Conservation (phyloP, 2,113 vertebrate genomes). For the Solenodon paradoxus region DNA sequence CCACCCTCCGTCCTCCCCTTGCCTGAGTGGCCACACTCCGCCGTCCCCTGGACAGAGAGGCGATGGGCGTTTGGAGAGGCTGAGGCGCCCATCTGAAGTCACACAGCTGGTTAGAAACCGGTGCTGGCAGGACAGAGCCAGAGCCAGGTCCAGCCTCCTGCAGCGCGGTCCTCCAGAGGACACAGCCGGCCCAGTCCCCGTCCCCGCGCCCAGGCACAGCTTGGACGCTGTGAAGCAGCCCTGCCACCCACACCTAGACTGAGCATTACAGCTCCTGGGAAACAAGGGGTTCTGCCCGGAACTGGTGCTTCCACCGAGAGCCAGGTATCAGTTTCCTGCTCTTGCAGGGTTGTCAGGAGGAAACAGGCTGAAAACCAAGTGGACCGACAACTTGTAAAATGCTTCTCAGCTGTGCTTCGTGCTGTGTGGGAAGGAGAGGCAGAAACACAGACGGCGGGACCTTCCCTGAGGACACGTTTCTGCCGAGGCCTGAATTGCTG, state of each 20-base stretch:
- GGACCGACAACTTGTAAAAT: no score
- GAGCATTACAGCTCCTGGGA: neutral
- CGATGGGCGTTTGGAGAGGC: neutral
- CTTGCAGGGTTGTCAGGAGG: neutral
- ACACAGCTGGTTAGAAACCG: neutral
- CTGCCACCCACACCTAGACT: fast-evolving
- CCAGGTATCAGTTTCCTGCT: fast-evolving
- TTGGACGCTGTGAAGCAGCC: fast-evolving
- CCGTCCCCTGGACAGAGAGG: no score
- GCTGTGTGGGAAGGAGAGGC: neutral
- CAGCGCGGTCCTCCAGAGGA: fast-evolving
- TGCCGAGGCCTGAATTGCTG: no score
- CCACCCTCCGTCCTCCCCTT: no score
- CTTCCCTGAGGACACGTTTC: neutral
- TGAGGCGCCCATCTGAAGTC: neutral
- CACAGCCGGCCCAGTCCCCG: no score
- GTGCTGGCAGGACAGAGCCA: no score
- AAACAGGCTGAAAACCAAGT: neutral
- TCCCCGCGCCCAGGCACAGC: no score
- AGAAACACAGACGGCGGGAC: fast-evolving
- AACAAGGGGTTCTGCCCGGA: neutral
- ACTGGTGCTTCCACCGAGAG: fast-evolving
- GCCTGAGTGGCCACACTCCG: neutral
- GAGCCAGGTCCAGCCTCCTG: fast-evolving
- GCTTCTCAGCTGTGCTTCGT: no score